Conservation (phyloP, 2,113 vertebrate genomes). For the Corythaixoides concolor region DNA sequence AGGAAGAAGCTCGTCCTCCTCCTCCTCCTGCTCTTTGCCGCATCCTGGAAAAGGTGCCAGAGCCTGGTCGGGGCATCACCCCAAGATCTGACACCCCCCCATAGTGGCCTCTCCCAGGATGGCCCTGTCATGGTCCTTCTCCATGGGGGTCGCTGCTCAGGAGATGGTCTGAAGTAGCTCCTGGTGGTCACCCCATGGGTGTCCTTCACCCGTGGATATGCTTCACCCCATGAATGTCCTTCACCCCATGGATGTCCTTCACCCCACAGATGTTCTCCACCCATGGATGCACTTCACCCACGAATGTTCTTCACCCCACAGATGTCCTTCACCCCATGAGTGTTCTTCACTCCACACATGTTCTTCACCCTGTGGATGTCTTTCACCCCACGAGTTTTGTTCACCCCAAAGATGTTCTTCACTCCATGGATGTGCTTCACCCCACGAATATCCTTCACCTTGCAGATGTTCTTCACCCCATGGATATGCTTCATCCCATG, state of each 20-base stretch:
- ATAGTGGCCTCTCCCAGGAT: fast-evolving
- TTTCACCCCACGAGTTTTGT: not conserved
- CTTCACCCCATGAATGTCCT: not conserved
- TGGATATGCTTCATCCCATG: fast-evolving
- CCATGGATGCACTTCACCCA: not conserved
- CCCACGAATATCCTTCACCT: not conserved
- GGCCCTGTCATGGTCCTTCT: fast-evolving
- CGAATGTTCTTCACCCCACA: not conserved
- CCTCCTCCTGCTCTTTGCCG: not conserved
- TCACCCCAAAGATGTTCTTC: not conserved
- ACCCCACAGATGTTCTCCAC: not conserved
- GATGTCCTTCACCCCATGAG: not conserved
- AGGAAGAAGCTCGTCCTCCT: not conserved
- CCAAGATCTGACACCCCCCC: not conserved
- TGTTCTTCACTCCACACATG: no score
- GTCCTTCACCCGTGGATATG: not conserved
- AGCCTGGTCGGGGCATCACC: fast-evolving
- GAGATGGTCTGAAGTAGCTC: no score
- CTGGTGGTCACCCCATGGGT: not conserved
- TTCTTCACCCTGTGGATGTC: not conserved
- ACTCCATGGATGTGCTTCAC: fast-evolving
- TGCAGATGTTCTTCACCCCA: no score
- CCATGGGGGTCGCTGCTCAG: not conserved
- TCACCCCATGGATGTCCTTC: not conserved
- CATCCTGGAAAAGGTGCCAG: fast-evolving